Evolutionary conservation across 2,113 vertebrate species (phyloP).

Genomic region (Microtus oregoni): DNA sequence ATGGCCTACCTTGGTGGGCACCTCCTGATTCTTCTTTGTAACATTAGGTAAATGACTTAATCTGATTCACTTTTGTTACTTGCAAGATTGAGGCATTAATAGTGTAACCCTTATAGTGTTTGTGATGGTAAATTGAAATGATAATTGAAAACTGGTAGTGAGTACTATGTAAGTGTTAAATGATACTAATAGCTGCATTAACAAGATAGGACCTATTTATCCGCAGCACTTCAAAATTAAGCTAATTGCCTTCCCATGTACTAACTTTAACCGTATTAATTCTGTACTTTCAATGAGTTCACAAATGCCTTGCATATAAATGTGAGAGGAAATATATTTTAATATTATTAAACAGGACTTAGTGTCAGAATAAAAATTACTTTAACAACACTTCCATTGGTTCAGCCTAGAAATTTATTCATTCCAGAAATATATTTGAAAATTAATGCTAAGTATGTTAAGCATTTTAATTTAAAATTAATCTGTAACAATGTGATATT

Average conservation of each 20-base stretch:
- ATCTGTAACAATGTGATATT: constrained; percentile 37
- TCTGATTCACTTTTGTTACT: neutral
- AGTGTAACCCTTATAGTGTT: neutral
- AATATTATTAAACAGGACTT: neutral
- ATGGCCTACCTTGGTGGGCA: neutral
- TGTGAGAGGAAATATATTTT: constrained; percentile 39
- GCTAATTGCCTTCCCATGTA: neutral
- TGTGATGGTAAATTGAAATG: neutral
- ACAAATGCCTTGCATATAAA: neutral
- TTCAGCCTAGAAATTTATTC: neutral
- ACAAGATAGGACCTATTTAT: neutral
- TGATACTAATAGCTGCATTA: neutral
- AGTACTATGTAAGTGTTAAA: neutral
- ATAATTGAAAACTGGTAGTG: constrained; percentile 12
- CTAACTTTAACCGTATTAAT: constrained; percentile 9
- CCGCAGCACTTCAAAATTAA: neutral
- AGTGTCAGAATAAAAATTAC: constrained; percentile 23
- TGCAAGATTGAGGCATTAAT: neutral
- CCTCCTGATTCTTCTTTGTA: neutral
- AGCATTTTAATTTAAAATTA: constrained; percentile 34
- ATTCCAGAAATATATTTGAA: constrained; percentile 33
- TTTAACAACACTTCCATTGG: constrained; percentile 1
- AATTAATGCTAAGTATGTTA: constrained; percentile 5
- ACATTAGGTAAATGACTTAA: neutral
- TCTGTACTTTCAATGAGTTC: neutral